Conservation (phyloP, 2,888 invertebrate species). For the Campoletis raptor region DNA sequence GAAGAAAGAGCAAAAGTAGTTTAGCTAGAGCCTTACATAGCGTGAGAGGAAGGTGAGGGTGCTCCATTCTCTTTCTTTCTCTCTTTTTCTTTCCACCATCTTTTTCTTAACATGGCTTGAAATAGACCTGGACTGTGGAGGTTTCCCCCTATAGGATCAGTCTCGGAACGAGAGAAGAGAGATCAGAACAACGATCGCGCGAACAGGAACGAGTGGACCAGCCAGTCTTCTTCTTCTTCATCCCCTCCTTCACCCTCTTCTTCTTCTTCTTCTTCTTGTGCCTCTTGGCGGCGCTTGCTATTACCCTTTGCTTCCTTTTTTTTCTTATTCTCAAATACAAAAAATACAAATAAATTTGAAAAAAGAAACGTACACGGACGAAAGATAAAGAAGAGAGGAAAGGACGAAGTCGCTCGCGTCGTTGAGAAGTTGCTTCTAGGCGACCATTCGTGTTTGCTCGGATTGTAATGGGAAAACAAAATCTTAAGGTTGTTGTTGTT, state of each 20-base stretch:
- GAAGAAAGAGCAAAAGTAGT: constrained; percentile 53
- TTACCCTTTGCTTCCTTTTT: constrained; percentile 72
- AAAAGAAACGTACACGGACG: constrained; percentile 65
- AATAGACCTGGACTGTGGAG: constrained; percentile 77
- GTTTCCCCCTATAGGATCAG: constrained; percentile 77
- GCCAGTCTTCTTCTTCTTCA: constrained; percentile 69
- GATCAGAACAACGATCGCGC: constrained; percentile 71
- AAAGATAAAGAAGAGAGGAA: constrained; percentile 55
- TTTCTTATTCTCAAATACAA: constrained; percentile 69
- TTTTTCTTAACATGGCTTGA: constrained; percentile 73
- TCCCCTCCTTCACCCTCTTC: constrained; percentile 33
- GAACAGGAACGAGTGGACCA: constrained; percentile 75
- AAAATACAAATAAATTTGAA: constrained; percentile 38
- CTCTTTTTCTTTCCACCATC: neutral
- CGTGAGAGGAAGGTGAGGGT: constrained; percentile 60
- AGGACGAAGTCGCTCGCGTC: constrained; percentile 48
- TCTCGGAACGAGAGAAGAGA: constrained; percentile 56
- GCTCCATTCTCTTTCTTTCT: constrained; percentile 27
- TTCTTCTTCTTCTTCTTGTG: constrained; percentile 63
- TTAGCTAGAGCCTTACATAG: constrained; percentile 54
- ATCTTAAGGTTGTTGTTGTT: neutral
- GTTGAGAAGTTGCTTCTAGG: constrained; percentile 66
- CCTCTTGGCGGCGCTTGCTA: constrained; percentile 69
- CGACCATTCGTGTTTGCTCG: constrained; percentile 35
- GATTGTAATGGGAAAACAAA: constrained; percentile 2